Percentiles rank a stretch among this genome's conserved stretches.
These are phyloP conservation scores for Drosophila bocqueti DNA, from an alignment of 1,140 invertebrate genomes.

Conservation along the genomic window DNA sequence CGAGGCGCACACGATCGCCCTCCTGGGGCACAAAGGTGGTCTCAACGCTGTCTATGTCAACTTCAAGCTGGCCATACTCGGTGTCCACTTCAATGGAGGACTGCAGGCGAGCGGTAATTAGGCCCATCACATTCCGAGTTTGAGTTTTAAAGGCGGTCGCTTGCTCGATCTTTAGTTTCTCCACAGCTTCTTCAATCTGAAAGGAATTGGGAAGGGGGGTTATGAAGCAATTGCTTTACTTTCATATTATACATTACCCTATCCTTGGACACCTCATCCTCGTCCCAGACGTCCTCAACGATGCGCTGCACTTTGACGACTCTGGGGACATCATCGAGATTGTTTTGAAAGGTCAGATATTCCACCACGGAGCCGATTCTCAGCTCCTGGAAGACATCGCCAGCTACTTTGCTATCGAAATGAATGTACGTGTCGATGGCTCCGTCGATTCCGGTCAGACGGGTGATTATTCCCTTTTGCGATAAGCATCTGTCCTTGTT, in stretches of 20 bases:
- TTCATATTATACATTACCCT: slow-evolving; percentile 9
- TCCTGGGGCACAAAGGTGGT: slow-evolving; percentile 85
- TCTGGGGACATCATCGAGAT: neutral
- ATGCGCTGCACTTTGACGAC: slow-evolving; percentile 60
- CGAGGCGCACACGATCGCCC: slow-evolving; percentile 64
- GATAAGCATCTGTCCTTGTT: slow-evolving; percentile 5
- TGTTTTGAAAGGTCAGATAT: slow-evolving; percentile 48
- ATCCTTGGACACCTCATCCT: slow-evolving; percentile 19
- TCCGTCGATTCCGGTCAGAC: slow-evolving; percentile 36
- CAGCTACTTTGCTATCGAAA: slow-evolving; percentile 44
- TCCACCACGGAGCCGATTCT: slow-evolving; percentile 54
- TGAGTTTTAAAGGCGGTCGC: slow-evolving; percentile 84
- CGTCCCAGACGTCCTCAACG: slow-evolving; percentile 59
- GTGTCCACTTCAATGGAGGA: slow-evolving; percentile 85
- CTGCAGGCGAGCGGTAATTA: slow-evolving; percentile 86
- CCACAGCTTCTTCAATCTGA: slow-evolving; percentile 25
- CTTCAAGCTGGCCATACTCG: slow-evolving; percentile 85
- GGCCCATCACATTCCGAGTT: slow-evolving; percentile 86
- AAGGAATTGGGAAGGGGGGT: neutral
- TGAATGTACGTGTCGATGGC: slow-evolving; percentile 45
- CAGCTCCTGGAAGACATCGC: slow-evolving; percentile 37
- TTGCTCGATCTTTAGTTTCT: slow-evolving; percentile 61
- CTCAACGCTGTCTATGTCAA: slow-evolving; percentile 87
- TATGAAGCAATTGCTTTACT: neutral
- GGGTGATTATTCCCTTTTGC: slow-evolving; percentile 59